Evolutionary conservation across 2,113 vertebrate species (phyloP), one percentile per base, ranked within the genome.

Genomic region (Scortum barcoo): DNA sequence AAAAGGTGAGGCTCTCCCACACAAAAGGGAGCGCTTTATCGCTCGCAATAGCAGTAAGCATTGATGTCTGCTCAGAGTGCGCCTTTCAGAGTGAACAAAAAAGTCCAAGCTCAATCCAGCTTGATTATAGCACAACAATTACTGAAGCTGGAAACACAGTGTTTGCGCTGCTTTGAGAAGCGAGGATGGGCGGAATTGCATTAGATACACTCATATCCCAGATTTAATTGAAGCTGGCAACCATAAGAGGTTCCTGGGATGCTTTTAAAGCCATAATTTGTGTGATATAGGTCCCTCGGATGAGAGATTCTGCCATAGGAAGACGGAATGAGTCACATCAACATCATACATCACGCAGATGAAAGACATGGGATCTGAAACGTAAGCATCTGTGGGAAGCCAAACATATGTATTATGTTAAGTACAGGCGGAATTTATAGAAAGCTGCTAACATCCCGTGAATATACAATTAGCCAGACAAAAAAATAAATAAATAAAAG

Each of bases 211-310:
- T 84, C 50, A 80, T 81, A 88, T 88, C 62, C 0, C 8, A 51
- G 70, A 88, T 91, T 77, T 90, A 87, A 90, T 89, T 82, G 78
- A 83, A 84, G 54, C 63, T 77, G 85, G 74, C 74, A 86, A 81
- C 84, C 56, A 53, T 74, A 70, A 66, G 44, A 72, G 48, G 54
- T 77, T 75, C 65, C 65, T 71, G 61, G 51, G 79, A 83, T 54
- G 54, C 58, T 86, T 89, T 87, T 30, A 86, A 86, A 88, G 38
- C 50, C 9, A 4, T 68, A 14, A 80, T 85, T 65, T 85, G 61
- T 44, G 14, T 33, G 78, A 81, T 77, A n/a, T 10, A 84, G 57
- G 74, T 83, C 71, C 24, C 14, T 16, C n/a, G 58, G 80, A 67
- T 84, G 78, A 76, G 70, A 77, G 76, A 44, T 72, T 72, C 22